Evolutionary conservation across 2,888 invertebrate genomes (phyloP).

Genomic region (Aelia acuminata): DNA sequence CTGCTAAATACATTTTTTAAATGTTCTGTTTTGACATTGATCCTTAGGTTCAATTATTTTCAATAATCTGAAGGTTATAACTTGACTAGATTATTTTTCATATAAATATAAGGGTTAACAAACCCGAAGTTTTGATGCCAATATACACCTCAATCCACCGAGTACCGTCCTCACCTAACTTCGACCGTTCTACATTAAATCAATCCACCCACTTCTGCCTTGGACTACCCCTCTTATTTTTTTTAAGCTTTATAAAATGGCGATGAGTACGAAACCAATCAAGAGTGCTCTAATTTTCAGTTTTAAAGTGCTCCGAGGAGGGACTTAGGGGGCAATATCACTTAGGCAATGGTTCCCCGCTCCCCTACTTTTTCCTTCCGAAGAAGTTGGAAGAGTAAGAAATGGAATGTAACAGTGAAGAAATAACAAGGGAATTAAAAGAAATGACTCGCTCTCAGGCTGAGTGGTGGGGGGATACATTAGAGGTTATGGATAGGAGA

Average conservation of each 20-base stretch:
- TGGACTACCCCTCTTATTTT: too few species aligned
- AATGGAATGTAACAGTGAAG: conserved; percentile 26
- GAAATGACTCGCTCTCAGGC: conserved; percentile 34
- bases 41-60: too few species aligned
- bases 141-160: too few species aligned
- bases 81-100: too few species aligned
- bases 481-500: conserved; percentile 46
- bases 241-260: background rate
- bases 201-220: too few species aligned
- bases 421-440: conserved; percentile 45
- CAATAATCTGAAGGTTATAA: too few species aligned
- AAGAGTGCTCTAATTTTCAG: background rate
- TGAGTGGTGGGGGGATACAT: conserved; percentile 38
- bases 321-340: conserved; percentile 3
- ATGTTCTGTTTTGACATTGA: too few species aligned
- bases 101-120: too few species aligned
- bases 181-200: too few species aligned
- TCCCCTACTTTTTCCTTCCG: conserved; percentile 6
- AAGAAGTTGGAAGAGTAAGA: conserved; percentile 12
- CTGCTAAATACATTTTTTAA: too few species aligned
- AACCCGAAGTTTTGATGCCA: too few species aligned
- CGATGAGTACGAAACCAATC: background rate
- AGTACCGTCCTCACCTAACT: too few species aligned
- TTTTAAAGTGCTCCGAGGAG: background rate
- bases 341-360: background rate